Conservation (phyloP, 2,113 vertebrate species). For the Craseonycteris thonglongyai region DNA sequence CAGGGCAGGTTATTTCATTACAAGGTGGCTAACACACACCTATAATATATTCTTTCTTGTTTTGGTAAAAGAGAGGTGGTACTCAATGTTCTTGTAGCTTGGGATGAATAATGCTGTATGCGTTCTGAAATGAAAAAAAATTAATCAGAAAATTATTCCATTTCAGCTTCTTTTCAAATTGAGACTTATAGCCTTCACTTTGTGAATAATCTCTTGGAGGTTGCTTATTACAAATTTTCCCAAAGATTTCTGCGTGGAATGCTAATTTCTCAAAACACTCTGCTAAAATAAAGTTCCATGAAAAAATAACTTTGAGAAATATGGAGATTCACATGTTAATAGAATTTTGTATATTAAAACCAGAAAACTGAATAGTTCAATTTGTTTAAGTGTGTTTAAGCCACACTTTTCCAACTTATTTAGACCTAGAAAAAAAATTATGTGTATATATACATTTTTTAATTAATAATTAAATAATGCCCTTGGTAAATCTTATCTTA, state of each 20-base stretch:
- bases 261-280: neutral
- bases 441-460: neutral
- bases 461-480: neutral
- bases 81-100: neutral
- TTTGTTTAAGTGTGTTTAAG: neutral
- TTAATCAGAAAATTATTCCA: neutral
- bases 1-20: neutral
- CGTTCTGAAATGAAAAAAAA: constrained; percentile 13
- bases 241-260: neutral
- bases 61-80: neutral
- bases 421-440: neutral
- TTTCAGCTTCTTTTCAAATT: neutral
- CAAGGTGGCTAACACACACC: neutral
- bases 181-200: neutral
- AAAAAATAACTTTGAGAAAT: constrained; percentile 22
- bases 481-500: neutral
- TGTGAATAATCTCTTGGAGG: neutral
- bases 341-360: neutral
- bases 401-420: neutral
- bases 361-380: neutral
- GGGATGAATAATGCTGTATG: constrained; percentile 1
- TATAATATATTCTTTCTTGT: neutral
- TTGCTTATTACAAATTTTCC: neutral
- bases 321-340: neutral
- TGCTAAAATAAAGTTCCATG: neutral